phyloP scores from a whole-genome alignment of 2,797 vertebrate species.

The Sarcophilus harrisii region DNA sequence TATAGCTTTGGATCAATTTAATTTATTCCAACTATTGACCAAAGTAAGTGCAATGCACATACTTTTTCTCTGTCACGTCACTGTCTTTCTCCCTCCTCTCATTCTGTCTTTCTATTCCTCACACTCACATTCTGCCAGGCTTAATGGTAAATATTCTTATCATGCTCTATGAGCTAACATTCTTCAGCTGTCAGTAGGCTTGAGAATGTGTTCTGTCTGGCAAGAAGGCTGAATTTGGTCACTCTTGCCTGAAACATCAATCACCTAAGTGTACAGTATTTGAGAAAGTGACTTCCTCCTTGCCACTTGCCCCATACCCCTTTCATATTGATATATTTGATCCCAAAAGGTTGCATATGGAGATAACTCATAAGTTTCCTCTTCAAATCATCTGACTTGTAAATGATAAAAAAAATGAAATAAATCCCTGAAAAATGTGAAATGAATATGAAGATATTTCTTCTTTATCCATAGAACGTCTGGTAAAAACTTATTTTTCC shows the following conservation, averaged over 20 bases:
- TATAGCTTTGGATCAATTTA: constrained; percentile 51
- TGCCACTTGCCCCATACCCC: not conserved
- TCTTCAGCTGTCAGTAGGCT: constrained; percentile 28
- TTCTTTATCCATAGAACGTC: not conserved
- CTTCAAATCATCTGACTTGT: not conserved
- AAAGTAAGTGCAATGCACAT: constrained; percentile 18
- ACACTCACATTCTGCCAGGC: not conserved
- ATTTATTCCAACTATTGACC: constrained; percentile 9
- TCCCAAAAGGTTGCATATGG: not conserved
- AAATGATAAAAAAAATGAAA: constrained; percentile 22
- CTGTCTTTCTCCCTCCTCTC: constrained; percentile 6
- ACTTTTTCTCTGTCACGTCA: not conserved
- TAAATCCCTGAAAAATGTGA: constrained; percentile 33
- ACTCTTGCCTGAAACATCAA: not conserved
- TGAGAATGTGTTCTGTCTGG: not conserved
- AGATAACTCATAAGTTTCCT: constrained; percentile 12
- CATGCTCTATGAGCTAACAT: not conserved
- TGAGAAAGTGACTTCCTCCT: constrained; percentile 35
- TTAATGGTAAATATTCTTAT: constrained; percentile 31
- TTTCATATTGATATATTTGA: not conserved
- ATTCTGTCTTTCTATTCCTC: constrained; percentile 19
- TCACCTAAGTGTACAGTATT: not conserved
- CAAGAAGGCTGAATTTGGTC: constrained; percentile 1
- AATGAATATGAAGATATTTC: not conserved
- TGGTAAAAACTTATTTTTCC: not conserved